Evolutionary conservation across 1,140 invertebrate genomes (phyloP).

Genomic region (Agraylea sexmaculata): DNA sequence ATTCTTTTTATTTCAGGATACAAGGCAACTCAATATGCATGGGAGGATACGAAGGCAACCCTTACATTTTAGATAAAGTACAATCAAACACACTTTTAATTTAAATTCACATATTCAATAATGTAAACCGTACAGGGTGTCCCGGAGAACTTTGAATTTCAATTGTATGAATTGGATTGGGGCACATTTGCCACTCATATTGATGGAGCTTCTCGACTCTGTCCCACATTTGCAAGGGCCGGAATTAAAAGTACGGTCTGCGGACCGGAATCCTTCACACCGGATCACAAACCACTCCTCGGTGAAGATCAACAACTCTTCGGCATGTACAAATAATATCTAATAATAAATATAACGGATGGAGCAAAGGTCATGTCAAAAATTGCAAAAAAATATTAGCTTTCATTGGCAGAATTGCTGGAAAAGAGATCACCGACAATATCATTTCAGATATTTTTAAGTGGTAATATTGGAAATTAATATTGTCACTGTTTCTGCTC

Average conservation of each 20-base stretch:
- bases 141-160: constrained; percentile 64
- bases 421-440: no score
- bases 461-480: no score
- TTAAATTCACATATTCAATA: constrained; percentile 3
- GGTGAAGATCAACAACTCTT: constrained; percentile 49
- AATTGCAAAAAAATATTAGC: no score
- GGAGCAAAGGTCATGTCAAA: no score
- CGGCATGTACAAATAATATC: constrained; percentile 26
- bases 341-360: constrained; percentile 23
- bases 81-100: constrained; percentile 17
- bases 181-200: constrained; percentile 67
- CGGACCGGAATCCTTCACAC: constrained; percentile 79
- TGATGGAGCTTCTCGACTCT: constrained; percentile 56
- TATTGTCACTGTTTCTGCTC: no score
- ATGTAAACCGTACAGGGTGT: constrained; percentile 30
- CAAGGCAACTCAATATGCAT: constrained; percentile 71
- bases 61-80: constrained; percentile 64
- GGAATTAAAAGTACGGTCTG: constrained; percentile 79
- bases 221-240: constrained; percentile 56
- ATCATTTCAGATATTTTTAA: no score
- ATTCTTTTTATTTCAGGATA: constrained; percentile 68
- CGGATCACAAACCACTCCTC: constrained; percentile 81
- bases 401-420: no score
- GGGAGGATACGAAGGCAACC: constrained; percentile 82
- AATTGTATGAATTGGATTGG: constrained; percentile 78